phyloP scores from a whole-genome alignment of 2,888 invertebrate genomes.

The Amphipyra tragopoginis region DNA sequence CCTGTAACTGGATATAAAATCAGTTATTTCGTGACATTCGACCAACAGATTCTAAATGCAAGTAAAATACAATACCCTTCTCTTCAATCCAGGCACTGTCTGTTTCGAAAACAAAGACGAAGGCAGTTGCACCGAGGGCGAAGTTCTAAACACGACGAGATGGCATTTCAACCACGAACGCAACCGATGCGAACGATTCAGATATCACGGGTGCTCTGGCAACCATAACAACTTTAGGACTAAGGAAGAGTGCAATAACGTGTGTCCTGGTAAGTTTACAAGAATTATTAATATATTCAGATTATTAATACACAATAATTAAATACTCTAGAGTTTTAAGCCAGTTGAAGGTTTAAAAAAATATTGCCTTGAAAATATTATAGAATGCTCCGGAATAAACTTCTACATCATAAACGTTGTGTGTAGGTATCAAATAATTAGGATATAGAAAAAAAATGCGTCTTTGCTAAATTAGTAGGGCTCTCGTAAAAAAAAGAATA shows the following conservation, averaged over 20 bases:
- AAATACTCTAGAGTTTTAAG: too few species aligned
- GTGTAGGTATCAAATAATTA: too few species aligned
- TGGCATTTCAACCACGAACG: conserved; percentile 94
- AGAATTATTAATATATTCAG: not conserved
- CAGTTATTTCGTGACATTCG: too few species aligned
- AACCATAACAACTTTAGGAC: conserved; percentile 96
- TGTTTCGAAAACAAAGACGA: conserved; percentile 94
- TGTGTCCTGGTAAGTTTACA: conserved; percentile 92
- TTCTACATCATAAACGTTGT: too few species aligned
- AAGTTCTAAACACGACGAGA: conserved; percentile 85
- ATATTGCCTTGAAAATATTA: too few species aligned
- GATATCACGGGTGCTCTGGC: conserved; percentile 93
- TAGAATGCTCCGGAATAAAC: too few species aligned
- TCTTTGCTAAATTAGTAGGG: too few species aligned
- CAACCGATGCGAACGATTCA: conserved; percentile 94
- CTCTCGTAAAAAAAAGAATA: too few species aligned
- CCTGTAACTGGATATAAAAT: too few species aligned
- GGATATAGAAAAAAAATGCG: too few species aligned
- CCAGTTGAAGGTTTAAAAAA: too few species aligned
- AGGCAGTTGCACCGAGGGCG: conserved; percentile 86
- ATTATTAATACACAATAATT: not conserved
- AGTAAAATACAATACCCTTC: not conserved
- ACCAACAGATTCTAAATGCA: too few species aligned
- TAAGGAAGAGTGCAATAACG: conserved; percentile 93
- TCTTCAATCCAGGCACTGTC: conserved; percentile 90